These are phyloP conservation scores for Periparus ater DNA, from an alignment of 2,797 vertebrate species.

Conservation along the genomic window DNA sequence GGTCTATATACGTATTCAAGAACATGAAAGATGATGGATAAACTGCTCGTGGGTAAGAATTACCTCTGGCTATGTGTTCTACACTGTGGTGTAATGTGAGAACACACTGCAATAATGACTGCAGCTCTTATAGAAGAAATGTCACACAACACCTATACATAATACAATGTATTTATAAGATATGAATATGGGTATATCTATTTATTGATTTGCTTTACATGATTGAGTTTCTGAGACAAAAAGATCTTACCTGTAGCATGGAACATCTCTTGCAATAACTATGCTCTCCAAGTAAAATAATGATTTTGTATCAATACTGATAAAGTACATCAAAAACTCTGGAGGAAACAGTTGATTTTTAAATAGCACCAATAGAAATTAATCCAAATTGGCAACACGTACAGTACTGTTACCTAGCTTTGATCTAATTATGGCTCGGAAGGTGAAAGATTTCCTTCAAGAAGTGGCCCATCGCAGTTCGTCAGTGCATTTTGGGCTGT, in stretches of 20 bases:
- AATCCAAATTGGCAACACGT: conserved; percentile 66
- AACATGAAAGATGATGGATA: background rate
- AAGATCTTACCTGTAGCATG: conserved; percentile 64
- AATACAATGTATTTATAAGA: background rate
- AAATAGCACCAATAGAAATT: conserved; percentile 64
- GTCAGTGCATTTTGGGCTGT: conserved; percentile 74
- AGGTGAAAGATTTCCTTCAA: conserved; percentile 85
- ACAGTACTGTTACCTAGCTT: conserved; percentile 83
- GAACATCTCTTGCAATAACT: conserved; percentile 31
- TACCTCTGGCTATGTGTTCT: background rate
- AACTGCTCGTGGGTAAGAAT: background rate
- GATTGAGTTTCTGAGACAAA: background rate
- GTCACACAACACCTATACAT: background rate
- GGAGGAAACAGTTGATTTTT: conserved; percentile 73
- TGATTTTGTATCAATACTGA: conserved; percentile 5
- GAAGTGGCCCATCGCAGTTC: conserved; percentile 87
- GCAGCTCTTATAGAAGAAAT: background rate
- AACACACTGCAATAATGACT: background rate
- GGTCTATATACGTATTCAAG: background rate
- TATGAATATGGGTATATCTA: background rate
- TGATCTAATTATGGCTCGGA: conserved; percentile 82
- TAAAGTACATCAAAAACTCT: conserved; percentile 76
- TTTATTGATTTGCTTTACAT: background rate
- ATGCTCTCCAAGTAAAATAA: background rate
- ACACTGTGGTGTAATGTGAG: background rate